Base-by-base conservation (phyloP, 2,888 invertebrate species). In the Druceiella hillmani region DNA sequence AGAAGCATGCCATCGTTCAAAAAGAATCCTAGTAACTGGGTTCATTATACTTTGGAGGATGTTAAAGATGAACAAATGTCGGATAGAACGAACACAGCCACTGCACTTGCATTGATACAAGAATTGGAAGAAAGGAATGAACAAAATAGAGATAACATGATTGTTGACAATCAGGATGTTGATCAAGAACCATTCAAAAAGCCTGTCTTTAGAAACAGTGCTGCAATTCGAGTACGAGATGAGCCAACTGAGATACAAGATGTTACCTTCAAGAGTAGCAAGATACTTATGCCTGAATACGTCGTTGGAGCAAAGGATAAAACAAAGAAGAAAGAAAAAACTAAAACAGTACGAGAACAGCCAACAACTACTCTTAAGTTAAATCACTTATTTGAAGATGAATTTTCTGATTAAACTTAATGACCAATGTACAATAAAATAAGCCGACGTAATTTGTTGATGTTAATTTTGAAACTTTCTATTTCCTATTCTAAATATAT, bases 211-310 rank as follows among this genome's bases (percentile, higher is more conserved):
- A 2, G 62, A 62, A 55, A 59, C 54, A 50, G 43, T 44, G 47
- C 42, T 46, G 17, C 28, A 33, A 14, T 36, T 30, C 33, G 49
- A 17, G 38, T 30, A 9, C 35, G 45, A 32, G 28, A 44, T 6
- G 7, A 26, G 28, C 25, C 42, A 49, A 28, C 12, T 3, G 11
- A 26, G 41, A 5, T 49, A 54, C 11, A 43, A 3, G 27, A 27
- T 27, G 47, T 76, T 3, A 62, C 74, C 33, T 78, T 83, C 50
- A 76, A 74, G 52, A 79, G 74, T 43, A 81, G 78, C 38, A 88
- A 85, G 62, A 56, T 86, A 28, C 63, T 87, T 1, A 83, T 88
- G 83, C 88, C 89, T 1, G 88, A 89, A 53, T 88, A 88, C 71
- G 78, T 86, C 10, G 77, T 89, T 39, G 89, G 89, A 1, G 73